A percentile compares a stretch with the other conserved stretches of the same genome.
phyloP scores from a whole-genome alignment of 2,888 invertebrate species.

The Euphydryas editha region DNA sequence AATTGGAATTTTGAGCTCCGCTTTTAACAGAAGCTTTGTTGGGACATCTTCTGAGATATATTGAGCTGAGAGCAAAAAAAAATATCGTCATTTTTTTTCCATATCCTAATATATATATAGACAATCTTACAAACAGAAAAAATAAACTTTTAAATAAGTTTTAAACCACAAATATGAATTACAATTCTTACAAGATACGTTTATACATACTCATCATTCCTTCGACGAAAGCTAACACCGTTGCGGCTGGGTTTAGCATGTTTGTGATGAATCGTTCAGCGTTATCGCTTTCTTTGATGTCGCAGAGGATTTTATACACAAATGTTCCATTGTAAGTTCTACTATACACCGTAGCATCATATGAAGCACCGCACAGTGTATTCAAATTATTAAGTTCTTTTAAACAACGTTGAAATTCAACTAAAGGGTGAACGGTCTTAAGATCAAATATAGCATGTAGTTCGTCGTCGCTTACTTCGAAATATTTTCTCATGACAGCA shows the following conservation, averaged over 20 bases:
- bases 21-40: too few species aligned
- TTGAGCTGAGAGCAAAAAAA: too few species aligned
- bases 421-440: slow-evolving; percentile 41
- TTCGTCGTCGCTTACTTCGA: slow-evolving; percentile 25
- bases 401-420: slow-evolving; percentile 54
- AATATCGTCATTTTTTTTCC: too few species aligned
- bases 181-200: background rate
- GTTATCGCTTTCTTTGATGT: background rate
- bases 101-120: too few species aligned
- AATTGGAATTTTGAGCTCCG: too few species aligned
- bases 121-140: too few species aligned
- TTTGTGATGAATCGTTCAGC: background rate
- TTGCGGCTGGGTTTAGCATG: background rate
- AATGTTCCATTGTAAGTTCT: slow-evolving; percentile 53
- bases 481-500: slow-evolving; percentile 41
- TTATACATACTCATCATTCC: background rate
- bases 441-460: slow-evolving; percentile 38
- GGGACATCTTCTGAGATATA: too few species aligned
- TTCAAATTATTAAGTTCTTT: slow-evolving; percentile 54
- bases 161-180: background rate
- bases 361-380: slow-evolving; percentile 50
- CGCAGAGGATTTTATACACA: slow-evolving; percentile 45
- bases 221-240: background rate
- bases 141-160: too few species aligned
- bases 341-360: slow-evolving; percentile 44